Evolutionary conservation across 2,113 vertebrate genomes (phyloP).

Genomic region (Natator depressus): DNA sequence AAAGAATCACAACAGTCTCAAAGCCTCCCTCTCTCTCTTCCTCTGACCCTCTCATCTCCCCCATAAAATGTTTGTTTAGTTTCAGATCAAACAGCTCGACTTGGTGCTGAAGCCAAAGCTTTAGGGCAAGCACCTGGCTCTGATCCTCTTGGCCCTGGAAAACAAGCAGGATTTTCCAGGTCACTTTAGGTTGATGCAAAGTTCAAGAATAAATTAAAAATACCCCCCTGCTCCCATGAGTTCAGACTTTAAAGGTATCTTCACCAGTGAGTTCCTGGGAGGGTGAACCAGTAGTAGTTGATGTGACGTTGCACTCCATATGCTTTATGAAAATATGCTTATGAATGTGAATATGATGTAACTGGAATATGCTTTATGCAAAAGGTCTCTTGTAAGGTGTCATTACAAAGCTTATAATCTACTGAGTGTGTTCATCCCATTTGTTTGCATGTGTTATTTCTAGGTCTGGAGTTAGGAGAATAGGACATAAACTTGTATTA

Average conservation of each 20-base stretch:
- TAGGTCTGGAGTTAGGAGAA: too few relatives aligned
- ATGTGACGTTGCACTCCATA: neutral
- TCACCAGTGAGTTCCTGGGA: neutral
- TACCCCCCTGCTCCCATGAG: neutral
- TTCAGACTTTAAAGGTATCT: neutral
- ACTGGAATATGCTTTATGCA: too few relatives aligned
- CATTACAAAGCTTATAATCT: too few relatives aligned
- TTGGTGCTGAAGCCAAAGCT: neutral
- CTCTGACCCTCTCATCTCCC: fast-evolving
- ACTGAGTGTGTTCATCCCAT: too few relatives aligned
- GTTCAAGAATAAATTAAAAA: neutral
- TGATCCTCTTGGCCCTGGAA: neutral
- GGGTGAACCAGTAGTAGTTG: neutral
- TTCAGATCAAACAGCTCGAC: neutral
- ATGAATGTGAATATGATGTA: too few relatives aligned
- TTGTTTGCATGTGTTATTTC: too few relatives aligned
- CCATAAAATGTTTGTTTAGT: neutral
- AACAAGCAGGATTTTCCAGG: neutral
- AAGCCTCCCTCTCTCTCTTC: neutral
- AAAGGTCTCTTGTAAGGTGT: too few relatives aligned
- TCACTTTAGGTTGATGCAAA: neutral
- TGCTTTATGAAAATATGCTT: too few relatives aligned
- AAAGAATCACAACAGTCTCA: neutral
- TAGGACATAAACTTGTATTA: too few relatives aligned
- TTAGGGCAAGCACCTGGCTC: neutral